These are phyloP conservation scores for Drosophila fuyamai DNA, from an alignment of 1,140 invertebrate genomes.

Conservation along the genomic window DNA sequence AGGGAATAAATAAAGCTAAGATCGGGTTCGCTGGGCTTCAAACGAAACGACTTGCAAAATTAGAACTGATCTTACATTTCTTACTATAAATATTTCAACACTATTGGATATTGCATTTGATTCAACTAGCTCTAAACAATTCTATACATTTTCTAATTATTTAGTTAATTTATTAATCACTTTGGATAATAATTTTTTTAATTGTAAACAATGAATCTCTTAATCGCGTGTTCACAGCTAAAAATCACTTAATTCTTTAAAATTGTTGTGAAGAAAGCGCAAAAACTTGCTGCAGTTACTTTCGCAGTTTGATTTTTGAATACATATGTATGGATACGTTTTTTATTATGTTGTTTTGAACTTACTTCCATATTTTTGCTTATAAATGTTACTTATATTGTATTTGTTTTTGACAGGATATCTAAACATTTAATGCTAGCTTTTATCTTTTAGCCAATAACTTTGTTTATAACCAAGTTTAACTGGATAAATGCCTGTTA, in stretches of 20 bases:
- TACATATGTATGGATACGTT: too few relatives aligned
- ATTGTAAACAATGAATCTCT: not conserved
- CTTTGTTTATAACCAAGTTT: not conserved
- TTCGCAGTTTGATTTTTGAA: not conserved
- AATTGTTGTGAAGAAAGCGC: not conserved
- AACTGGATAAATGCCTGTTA: slow-evolving; percentile 11
- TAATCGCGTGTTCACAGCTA: slow-evolving; percentile 1
- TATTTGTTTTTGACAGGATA: too few relatives aligned
- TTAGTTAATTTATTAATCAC: not conserved
- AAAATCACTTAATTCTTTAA: not conserved
- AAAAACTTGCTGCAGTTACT: not conserved
- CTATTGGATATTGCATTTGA: not conserved
- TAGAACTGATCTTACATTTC: not conserved
- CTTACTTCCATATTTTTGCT: too few relatives aligned
- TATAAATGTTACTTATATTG: too few relatives aligned
- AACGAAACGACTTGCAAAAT: too few relatives aligned
- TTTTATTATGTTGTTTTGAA: too few relatives aligned
- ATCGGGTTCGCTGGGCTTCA: not conserved
- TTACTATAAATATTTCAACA: not conserved
- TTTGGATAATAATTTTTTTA: too few relatives aligned
- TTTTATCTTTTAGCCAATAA: not conserved
- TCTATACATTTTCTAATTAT: not conserved
- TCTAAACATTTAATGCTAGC: too few relatives aligned
- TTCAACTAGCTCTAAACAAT: not conserved
- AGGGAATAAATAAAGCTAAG: not conserved